phyloP scores from a whole-genome alignment of 1,140 invertebrate species.

The Chymomyza costata region DNA sequence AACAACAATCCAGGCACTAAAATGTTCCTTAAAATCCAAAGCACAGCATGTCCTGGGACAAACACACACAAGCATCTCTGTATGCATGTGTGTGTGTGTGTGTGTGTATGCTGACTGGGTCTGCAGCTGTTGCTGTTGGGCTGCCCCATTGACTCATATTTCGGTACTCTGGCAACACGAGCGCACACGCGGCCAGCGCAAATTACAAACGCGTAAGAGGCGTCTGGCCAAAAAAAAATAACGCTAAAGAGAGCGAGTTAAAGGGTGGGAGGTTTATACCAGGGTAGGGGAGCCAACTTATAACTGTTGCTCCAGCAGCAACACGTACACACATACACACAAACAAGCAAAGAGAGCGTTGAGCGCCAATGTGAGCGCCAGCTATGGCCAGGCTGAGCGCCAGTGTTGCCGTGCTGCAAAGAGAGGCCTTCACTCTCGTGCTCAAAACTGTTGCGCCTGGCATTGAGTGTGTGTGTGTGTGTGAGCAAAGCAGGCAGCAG shows the following conservation, averaged over 20 bases:
- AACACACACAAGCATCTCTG: conserved; percentile 25
- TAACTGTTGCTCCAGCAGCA: conserved; percentile 55
- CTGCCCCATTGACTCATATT: conserved; percentile 42
- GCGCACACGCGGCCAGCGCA: too few relatives aligned
- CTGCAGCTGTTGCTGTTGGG: conserved; percentile 2
- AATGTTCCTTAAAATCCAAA: conserved; percentile 15
- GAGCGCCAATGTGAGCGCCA: conserved; percentile 1
- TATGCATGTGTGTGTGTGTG: too few relatives aligned
- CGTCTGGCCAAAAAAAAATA: too few relatives aligned
- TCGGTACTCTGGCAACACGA: neutral
- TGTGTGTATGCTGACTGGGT: conserved; percentile 14
- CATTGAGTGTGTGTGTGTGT: neutral
- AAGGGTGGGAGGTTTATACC: conserved; percentile 45
- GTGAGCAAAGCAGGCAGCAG: neutral
- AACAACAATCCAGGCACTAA: conserved; percentile 74
- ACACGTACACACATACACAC: neutral
- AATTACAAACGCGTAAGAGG: too few relatives aligned
- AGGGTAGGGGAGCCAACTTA: conserved; percentile 30
- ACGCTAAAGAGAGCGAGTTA: too few relatives aligned
- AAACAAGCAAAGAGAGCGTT: neutral
- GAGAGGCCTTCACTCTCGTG: too few relatives aligned
- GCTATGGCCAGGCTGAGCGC: conserved; percentile 1
- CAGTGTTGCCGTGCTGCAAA: conserved; percentile 57
- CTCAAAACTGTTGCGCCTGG: conserved; percentile 61
- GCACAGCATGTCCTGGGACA: conserved; percentile 46